Evolutionary conservation across 2,797 vertebrate species (phyloP).

Genomic region (Sebastes matsubarae): DNA sequence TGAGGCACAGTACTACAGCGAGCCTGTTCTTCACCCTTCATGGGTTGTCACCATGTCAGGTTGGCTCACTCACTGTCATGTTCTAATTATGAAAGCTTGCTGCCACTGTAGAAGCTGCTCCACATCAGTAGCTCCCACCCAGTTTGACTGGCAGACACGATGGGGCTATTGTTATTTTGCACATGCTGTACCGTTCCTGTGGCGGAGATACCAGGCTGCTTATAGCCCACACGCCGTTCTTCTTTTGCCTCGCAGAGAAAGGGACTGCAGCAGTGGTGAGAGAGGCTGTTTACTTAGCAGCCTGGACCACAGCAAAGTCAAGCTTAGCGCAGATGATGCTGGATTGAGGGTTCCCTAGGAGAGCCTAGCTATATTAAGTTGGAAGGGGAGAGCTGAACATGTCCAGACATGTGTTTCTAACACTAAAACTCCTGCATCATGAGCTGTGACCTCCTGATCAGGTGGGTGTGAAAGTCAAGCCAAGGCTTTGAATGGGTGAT

Average conservation of each 20-base stretch:
- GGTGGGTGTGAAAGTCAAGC: slow-evolving; percentile 26
- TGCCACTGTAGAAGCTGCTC: slow-evolving; percentile 52
- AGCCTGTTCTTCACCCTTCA: slow-evolving; percentile 42
- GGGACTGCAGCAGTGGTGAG: slow-evolving; percentile 50
- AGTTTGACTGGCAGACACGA: slow-evolving; percentile 52
- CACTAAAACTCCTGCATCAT: background rate
- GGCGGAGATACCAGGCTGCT: slow-evolving; percentile 57
- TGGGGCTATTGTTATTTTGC: slow-evolving; percentile 74
- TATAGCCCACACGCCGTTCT: slow-evolving; percentile 28
- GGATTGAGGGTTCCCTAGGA: background rate
- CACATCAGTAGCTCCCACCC: slow-evolving; percentile 40
- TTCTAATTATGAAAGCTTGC: slow-evolving; percentile 64
- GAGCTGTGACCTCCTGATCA: slow-evolving; percentile 21
- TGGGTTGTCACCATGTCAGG: slow-evolving; percentile 47
- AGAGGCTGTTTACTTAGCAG: slow-evolving; percentile 46
- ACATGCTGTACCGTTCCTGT: slow-evolving; percentile 71
- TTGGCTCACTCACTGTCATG: slow-evolving; percentile 35
- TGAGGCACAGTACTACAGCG: slow-evolving; percentile 1
- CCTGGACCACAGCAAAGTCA: slow-evolving; percentile 19
- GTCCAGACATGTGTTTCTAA: slow-evolving; percentile 50
- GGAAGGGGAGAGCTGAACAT: slow-evolving; percentile 34
- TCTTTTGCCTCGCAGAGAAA: slow-evolving; percentile 16
- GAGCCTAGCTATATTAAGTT: background rate
- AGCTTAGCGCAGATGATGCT: slow-evolving; percentile 1
- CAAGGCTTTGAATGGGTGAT: background rate